These are phyloP conservation scores for Chrysogorgia sp. DNA, from an alignment of 92 coral and sea anemone species.

Conservation along the genomic window DNA sequence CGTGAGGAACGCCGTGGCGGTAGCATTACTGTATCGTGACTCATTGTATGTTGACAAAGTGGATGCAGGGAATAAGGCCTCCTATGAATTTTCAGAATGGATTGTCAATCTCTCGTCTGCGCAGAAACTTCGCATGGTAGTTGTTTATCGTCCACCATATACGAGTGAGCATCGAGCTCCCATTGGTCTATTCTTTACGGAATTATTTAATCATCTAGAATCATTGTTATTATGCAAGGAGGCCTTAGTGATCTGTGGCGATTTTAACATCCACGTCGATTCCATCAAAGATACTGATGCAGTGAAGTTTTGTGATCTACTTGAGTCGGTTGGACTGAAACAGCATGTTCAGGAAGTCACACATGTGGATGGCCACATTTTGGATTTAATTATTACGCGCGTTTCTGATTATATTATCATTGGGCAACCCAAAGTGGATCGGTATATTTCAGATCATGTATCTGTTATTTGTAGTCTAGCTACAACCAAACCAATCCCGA, in stretches of 20 bases:
- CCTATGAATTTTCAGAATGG: constrained; percentile 25
- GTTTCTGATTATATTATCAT: constrained; percentile 10
- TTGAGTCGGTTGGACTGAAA: constrained; percentile 16
- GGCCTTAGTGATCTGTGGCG: constrained; percentile 17
- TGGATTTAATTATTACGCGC: constrained; percentile 26
- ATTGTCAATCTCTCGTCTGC: constrained; percentile 21
- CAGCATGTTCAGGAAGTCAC: constrained; percentile 13
- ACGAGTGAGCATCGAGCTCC: constrained; percentile 5
- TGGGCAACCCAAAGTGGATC: constrained; percentile 13
- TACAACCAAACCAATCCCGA: constrained; percentile 21
- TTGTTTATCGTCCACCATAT: constrained; percentile 21
- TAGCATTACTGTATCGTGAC: constrained; percentile 20
- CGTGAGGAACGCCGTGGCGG: constrained; percentile 21
- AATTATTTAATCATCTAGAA: constrained; percentile 4
- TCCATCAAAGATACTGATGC: constrained; percentile 13
- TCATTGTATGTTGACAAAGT: constrained; percentile 28
- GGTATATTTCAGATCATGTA: constrained; percentile 52
- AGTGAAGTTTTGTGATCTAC: constrained; percentile 22
- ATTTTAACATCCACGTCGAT: constrained; percentile 24
- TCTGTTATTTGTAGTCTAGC: constrained; percentile 44
- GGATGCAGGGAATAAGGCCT: constrained; percentile 25
- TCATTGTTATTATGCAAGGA: constrained; percentile 22
- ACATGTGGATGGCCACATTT: constrained; percentile 13
- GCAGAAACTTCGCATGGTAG: constrained; percentile 15
- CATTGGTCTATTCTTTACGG: constrained; percentile 5